Evolutionary conservation across 2,113 vertebrate species (phyloP), one percentile per base, ranked within the genome.

Genomic region (Cryptotis parvus): DNA sequence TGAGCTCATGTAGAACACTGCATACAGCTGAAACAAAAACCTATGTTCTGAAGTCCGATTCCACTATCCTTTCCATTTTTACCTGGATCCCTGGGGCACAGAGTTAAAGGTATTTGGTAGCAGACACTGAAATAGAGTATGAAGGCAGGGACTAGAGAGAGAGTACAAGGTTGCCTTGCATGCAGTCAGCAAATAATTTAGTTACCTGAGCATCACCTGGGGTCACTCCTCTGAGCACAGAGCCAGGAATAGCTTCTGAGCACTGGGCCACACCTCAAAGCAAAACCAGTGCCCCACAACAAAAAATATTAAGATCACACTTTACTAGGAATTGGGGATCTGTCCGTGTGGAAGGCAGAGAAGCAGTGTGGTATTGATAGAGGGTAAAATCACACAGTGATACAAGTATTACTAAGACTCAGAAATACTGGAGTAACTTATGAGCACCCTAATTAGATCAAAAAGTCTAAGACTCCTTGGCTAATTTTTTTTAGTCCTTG

Each of bases 331-430:
- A 58, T 58, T 58, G n/a, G 20, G 37, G 49, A 66, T 85, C 4
- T 1, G 14, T 33, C 7, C 9, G 24, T 45, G 1, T 70, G 65
- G n/a, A 79, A 66, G 27, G 49, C 58, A 73, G 75, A 37, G 6
- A 35, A 0, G 27, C 63, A 4, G 1, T 43, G 0, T 3, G 31
- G 26, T 1, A 31, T 10, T 68, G n/a, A 84, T 1, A 69, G 29
- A 87, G 72, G 18, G 35, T 45, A 16, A 69, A 31, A 10, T 79
- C 15, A 41, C 3, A 61, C 15, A 14, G 39, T 14, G 7, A n/a
- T 3, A 24, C 31, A 73, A 16, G 24, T 4, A 9, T 77, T 33
- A 61, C 2, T 10, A 68, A 18, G 3, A 10, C 27, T 80, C 68
- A 31, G 16, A 15, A 6, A 49, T 3, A 39, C 8, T 27, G 24